phyloP scores from a whole-genome alignment of 2,113 vertebrate genomes.

The Cololabis saira region DNA sequence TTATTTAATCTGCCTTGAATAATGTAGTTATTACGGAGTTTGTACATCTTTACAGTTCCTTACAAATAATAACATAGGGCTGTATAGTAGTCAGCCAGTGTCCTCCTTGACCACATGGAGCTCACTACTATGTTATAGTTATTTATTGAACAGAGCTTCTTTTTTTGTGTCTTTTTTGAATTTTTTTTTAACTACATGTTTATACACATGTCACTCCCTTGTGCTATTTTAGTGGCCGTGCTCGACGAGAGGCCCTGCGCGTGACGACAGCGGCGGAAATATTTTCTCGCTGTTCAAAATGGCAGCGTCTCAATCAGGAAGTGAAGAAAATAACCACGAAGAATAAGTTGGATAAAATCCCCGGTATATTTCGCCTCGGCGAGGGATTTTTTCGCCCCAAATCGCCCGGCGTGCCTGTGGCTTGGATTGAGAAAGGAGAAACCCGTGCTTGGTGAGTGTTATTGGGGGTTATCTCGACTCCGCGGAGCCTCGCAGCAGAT shows the following conservation, averaged over 20 bases:
- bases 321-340: conserved; percentile 74
- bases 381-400: conserved; percentile 27
- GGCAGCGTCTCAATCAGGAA: conserved; percentile 82
- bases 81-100: too few species aligned
- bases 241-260: conserved; percentile 44
- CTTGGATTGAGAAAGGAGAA: conserved; percentile 50
- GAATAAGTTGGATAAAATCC: conserved; percentile 75
- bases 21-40: neutral
- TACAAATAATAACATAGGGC: too few species aligned
- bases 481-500: conserved; percentile 52
- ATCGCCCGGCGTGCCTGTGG: neutral
- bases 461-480: conserved; percentile 60
- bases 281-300: conserved; percentile 82
- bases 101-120: too few species aligned
- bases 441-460: conserved; percentile 56
- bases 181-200: neutral
- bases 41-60: too few species aligned
- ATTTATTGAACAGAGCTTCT: too few species aligned
- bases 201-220: neutral
- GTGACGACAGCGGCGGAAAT: conserved; percentile 80
- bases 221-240: conserved; percentile 46
- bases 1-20: too few species aligned
- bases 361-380: conserved; percentile 41
- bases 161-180: too few species aligned
- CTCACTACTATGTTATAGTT: too few species aligned